Conservation (phyloP, 2,888 invertebrate species). For the Leptinotarsa tumamoca region DNA sequence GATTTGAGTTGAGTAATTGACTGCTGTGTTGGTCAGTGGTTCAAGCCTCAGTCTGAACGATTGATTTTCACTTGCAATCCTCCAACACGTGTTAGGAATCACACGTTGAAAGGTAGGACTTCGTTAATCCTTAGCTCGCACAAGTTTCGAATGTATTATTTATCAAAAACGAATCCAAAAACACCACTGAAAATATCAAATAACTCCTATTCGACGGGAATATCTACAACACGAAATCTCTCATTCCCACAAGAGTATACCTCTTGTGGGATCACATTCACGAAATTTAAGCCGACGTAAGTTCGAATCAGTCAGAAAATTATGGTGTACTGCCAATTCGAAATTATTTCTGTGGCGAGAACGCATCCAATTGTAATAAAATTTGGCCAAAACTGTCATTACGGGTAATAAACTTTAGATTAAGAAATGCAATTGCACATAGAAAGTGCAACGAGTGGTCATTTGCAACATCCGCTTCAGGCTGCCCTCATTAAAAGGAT, state of each 20-base stretch:
- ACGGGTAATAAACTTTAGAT: conserved; percentile 37
- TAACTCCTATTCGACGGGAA: too few relatives aligned
- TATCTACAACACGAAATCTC: background rate
- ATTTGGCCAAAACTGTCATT: conserved; percentile 36
- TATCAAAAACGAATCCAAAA: too few relatives aligned
- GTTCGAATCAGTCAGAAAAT: conserved; percentile 8
- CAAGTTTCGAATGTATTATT: too few relatives aligned
- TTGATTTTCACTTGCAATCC: too few relatives aligned
- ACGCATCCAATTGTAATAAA: conserved; percentile 21
- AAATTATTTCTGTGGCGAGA: conserved; percentile 14
- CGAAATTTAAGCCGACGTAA: background rate
- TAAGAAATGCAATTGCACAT: conserved; percentile 36
- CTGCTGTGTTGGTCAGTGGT: too few relatives aligned
- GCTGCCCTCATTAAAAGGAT: conserved; percentile 16
- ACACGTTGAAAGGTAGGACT: too few relatives aligned
- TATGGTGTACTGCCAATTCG: background rate
- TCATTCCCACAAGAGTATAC: background rate
- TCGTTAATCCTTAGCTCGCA: too few relatives aligned
- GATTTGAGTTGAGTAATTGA: too few relatives aligned
- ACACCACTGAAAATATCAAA: too few relatives aligned
- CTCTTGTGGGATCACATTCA: background rate
- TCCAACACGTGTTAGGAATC: too few relatives aligned
- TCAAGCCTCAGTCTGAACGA: too few relatives aligned
- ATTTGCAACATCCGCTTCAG: conserved; percentile 18
- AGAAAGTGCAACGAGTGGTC: conserved; percentile 46